Base-by-base conservation (phyloP, 2,113 vertebrate genomes). In the Spea bombifrons region DNA sequence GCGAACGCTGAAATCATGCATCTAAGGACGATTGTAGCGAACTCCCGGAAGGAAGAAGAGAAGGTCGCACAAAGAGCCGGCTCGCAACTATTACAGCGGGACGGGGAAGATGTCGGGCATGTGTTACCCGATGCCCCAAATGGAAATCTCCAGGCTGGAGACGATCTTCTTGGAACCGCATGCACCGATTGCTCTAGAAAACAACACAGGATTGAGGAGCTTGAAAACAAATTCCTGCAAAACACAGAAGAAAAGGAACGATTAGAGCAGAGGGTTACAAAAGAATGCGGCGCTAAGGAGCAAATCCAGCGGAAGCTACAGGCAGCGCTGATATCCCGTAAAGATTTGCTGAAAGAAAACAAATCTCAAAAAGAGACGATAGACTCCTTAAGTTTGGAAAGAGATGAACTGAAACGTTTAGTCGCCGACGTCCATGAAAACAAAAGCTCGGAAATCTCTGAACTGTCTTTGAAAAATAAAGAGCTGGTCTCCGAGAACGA, bases 321-420 rank as follows among this genome's bases (percentile, higher is more conserved):
- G 70, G 95, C 94, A 0, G 94, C 95, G 75, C 87, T 96, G 71
- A 87, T 95, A 73, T 96, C 94, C 0, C 91, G 95, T 57, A 96
- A 94, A 83, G 94, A 96, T 64, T 88, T 90, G 4, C 7, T 94
- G 76, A 93, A 89, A 83, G 92, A 94, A 86, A 96, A 93, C 3
- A 83, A 85, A 15, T 66, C 73, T 3, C 86, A 95, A 0, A 94
- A 92, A 76, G 90, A 94, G 0, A 84, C 90, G 69, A 61, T 85
- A 5, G 86, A 91, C 72, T 82, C 83, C 8, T 45, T 94, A 45
- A 69, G 82, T 0, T 52, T 82, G 3, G 85, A 91, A 84, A 88
- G 81, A 43, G 84, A 92, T 57, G 85, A 87, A 1, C 83, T 92
- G 46, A 87, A 89, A 2, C 81, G 78, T 3, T 84, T 87, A 1